Evolutionary conservation across 2,888 invertebrate species (phyloP), one percentile per base, ranked within the genome.

Genomic region (Blastobasis lacticolella): DNA sequence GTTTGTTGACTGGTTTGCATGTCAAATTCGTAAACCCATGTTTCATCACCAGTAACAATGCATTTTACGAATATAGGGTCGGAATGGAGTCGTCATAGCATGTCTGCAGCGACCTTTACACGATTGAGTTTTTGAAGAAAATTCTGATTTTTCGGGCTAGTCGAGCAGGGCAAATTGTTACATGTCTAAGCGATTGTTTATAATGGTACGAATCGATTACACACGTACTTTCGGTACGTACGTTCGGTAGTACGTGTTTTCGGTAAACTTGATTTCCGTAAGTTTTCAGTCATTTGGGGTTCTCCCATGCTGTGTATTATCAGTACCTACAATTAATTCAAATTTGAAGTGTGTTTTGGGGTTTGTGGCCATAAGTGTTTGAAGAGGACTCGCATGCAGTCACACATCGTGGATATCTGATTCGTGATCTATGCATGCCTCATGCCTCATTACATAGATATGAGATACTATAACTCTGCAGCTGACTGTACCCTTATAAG

Each of bases 131-230:
- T 48, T 51, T 48, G 48, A 10, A 51, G 42, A 45, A 46, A 49
- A 49, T 46, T 52, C 42, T 46, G 42, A 10, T 52, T 46, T 52
- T 23, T 52, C 37, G 46, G 46, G 54, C 58, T 57, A 59, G 57
- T 54, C 61, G 55, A 57, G 55, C 54, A n/a, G n/a, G 49, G 57
- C 51, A 57, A 59, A 55, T 52, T 56, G 54, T 57, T 56, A 57
- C 57, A 58, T 59, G 49, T 55, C 50, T 52, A 57, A 58, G 37
- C 53, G 49, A 57, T 57, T 51, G 38, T 9, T 54, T 54, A 23
- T 56, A 57, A 53, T 56, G 45, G 55, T 55, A 55, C 48, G 49
- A 47, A 56, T 8, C 9, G 42, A 42, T 9, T 42, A 9, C n/a
- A n/a, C n/a, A n/a, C n/a, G n/a, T n/a, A n/a, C n/a, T n/a, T n/a